Conservation (phyloP, 2,888 invertebrate species). For the Anarsia innoxiella region DNA sequence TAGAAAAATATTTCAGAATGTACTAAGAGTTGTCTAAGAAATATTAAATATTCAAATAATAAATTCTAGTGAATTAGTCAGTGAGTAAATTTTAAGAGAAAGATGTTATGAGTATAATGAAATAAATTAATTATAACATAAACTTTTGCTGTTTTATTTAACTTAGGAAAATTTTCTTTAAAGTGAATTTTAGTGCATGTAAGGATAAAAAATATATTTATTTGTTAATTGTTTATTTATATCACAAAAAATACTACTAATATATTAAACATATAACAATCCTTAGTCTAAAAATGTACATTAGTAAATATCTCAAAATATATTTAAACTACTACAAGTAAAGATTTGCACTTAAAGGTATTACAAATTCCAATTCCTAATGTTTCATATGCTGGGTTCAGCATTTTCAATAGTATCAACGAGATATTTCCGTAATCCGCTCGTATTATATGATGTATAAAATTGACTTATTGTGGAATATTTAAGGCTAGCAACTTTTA, state of each 20-base stretch:
- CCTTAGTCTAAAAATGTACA: too few relatives aligned
- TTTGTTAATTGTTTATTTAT: too few relatives aligned
- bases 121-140: constrained; percentile 57
- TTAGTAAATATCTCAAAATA: too few relatives aligned
- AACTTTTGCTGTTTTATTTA: constrained; percentile 17
- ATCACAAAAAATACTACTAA: too few relatives aligned
- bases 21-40: constrained; percentile 59
- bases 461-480: constrained; percentile 68
- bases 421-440: constrained; percentile 69
- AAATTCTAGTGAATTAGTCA: constrained; percentile 67
- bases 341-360: too few relatives aligned
- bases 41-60: constrained; percentile 68
- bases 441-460: constrained; percentile 57
- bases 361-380: too few relatives aligned
- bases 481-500: constrained; percentile 76
- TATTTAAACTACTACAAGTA: too few relatives aligned
- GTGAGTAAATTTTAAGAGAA: constrained; percentile 65
- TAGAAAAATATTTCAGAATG: constrained; percentile 57
- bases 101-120: constrained; percentile 73
- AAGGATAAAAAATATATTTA: too few relatives aligned
- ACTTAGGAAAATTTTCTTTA: neutral
- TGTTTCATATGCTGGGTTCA: constrained; percentile 29
- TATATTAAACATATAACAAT: too few relatives aligned
- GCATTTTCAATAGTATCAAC: constrained; percentile 52
- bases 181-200: too few relatives aligned